A percentile compares a stretch with the other conserved stretches of the same genome.
These are phyloP conservation scores for Misgurnus mizolepis DNA, from an alignment of 2,113 vertebrate genomes.

Conservation along the genomic window DNA sequence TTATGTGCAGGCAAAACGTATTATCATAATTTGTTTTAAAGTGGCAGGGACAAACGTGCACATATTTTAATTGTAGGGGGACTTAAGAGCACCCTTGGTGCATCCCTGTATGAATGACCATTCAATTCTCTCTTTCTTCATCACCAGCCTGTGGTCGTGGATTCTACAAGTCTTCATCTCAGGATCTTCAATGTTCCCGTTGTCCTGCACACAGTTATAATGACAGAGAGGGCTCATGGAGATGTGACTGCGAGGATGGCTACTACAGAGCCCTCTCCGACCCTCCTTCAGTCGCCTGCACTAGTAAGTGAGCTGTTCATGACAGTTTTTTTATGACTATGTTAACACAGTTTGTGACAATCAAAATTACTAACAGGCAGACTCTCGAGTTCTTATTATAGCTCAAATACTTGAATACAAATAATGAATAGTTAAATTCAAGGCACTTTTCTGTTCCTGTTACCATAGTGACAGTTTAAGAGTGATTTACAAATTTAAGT, in stretches of 20 bases:
- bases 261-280: conserved; percentile 92
- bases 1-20: too few relatives aligned
- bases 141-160: conserved; percentile 89
- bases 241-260: conserved; percentile 95
- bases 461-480: too few relatives aligned
- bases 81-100: too few relatives aligned
- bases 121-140: conserved; percentile 40
- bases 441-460: too few relatives aligned
- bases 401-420: too few relatives aligned
- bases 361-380: too few relatives aligned
- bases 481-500: too few relatives aligned
- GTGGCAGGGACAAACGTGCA: too few relatives aligned
- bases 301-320: conserved; percentile 82
- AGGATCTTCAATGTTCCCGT: conserved; percentile 96
- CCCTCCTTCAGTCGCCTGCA: conserved; percentile 90
- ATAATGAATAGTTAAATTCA: too few relatives aligned
- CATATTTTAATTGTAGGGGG: too few relatives aligned
- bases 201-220: conserved; percentile 95
- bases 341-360: not conserved
- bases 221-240: conserved; percentile 92
- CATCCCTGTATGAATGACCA: conserved; percentile 35
- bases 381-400: too few relatives aligned
- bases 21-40: too few relatives aligned
- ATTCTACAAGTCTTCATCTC: conserved; percentile 98
- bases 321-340: not conserved